Evolutionary conservation across 1,140 invertebrate genomes (phyloP).

Genomic region (Drosophila nebulosa): DNA sequence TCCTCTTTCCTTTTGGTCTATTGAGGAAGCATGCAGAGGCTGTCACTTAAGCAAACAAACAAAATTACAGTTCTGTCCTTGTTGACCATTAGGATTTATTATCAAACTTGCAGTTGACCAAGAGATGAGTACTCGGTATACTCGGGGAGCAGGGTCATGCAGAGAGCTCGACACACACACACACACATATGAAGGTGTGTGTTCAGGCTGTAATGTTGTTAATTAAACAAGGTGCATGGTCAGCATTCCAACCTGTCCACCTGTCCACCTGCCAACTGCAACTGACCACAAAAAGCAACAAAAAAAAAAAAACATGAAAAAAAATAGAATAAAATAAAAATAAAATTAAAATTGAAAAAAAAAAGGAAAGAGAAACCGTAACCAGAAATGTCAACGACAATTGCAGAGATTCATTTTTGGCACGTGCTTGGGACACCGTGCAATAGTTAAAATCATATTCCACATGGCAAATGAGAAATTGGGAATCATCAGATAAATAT

Average conservation of each 20-base stretch:
- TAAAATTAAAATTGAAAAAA: background rate
- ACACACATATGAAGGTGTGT: conserved; percentile 20
- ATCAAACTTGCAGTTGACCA: conserved; percentile 34
- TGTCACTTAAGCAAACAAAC: conserved; percentile 38
- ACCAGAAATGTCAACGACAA: conserved; percentile 40
- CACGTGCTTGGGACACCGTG: too few species aligned
- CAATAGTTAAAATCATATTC: too few species aligned
- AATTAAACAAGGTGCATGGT: conserved; percentile 58
- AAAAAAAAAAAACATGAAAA: background rate
- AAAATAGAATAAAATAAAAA: background rate
- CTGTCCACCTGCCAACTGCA: conserved; percentile 41
- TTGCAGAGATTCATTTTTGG: conserved; percentile 21
- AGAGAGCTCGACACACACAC: too few species aligned
- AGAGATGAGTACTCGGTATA: background rate
- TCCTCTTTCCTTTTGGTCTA: background rate
- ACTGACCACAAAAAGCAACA: conserved; percentile 6
- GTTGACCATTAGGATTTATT: conserved; percentile 52
- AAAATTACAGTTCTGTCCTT: conserved; percentile 53
- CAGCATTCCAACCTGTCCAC: conserved; percentile 6
- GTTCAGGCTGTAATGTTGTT: conserved; percentile 61
- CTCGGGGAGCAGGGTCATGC: background rate
- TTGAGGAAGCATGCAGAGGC: background rate
- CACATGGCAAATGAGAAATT: too few species aligned
- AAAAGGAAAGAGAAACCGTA: background rate
- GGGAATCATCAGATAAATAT: too few species aligned